These are phyloP conservation scores for Ridgeia piscesae DNA, from an alignment of 1,140 invertebrate species.

Conservation along the genomic window DNA sequence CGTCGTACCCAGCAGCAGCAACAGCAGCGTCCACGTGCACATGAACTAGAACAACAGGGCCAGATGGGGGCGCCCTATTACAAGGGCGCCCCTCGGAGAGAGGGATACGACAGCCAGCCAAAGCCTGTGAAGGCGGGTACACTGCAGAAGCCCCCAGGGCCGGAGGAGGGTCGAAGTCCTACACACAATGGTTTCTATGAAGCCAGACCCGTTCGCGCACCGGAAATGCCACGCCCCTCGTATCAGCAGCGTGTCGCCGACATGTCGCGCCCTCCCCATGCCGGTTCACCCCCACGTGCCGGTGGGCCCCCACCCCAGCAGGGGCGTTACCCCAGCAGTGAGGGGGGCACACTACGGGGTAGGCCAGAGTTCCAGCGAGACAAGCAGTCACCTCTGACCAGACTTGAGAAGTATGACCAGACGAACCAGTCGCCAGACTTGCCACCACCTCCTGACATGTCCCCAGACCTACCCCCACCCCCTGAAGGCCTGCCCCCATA, in stretches of 20 bases:
- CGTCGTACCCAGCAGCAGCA: background rate
- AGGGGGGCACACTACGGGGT: background rate
- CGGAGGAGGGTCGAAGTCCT: background rate
- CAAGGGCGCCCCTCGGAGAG: background rate
- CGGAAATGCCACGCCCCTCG: background rate
- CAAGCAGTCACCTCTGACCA: background rate
- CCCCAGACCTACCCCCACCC: conserved; percentile 46
- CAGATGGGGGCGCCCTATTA: background rate
- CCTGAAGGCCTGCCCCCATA: conserved; percentile 36
- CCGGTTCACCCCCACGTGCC: background rate
- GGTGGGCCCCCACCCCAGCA: background rate
- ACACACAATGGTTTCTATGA: conserved; percentile 1
- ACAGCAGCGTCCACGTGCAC: background rate
- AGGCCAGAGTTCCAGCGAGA: background rate
- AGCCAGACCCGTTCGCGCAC: background rate
- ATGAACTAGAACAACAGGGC: background rate
- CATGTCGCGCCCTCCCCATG: background rate
- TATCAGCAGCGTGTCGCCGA: background rate
- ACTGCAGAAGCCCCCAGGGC: background rate
- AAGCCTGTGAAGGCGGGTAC: background rate
- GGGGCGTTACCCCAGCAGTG: background rate
- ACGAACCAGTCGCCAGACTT: conserved; percentile 21
- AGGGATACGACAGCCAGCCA: background rate
- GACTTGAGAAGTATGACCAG: background rate
- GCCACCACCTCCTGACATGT: conserved; percentile 34